These are phyloP conservation scores for Eulithis prunata DNA, from an alignment of 2,888 invertebrate genomes.

Conservation along the genomic window DNA sequence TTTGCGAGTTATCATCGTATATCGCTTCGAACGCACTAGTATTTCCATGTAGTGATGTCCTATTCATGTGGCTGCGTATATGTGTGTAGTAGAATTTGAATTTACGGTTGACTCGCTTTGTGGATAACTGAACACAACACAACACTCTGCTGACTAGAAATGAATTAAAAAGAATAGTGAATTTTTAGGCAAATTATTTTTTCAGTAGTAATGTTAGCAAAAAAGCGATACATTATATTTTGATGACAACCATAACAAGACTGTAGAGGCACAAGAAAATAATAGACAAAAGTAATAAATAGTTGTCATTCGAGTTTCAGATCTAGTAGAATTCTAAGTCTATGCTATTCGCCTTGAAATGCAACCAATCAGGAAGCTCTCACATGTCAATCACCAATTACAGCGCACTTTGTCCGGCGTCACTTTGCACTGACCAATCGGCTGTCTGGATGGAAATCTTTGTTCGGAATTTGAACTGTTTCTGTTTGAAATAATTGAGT, in stretches of 20 bases:
- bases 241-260: too few species aligned
- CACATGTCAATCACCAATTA: constrained; percentile 82
- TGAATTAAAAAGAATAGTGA: too few species aligned
- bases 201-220: too few species aligned
- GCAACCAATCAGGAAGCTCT: constrained; percentile 73
- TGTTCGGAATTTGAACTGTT: constrained; percentile 61
- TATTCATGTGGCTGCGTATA: constrained; percentile 14
- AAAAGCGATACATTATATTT: too few species aligned
- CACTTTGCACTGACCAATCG: constrained; percentile 68
- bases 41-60: constrained; percentile 33
- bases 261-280: too few species aligned
- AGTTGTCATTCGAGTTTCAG: too few species aligned
- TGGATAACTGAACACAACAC: not conserved
- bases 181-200: too few species aligned
- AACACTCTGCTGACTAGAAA: not conserved
- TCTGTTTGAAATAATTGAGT: constrained; percentile 36
- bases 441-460: constrained; percentile 68
- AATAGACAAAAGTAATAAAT: too few species aligned
- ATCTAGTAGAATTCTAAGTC: constrained; percentile 52
- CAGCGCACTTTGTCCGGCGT: constrained; percentile 73
- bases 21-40: constrained; percentile 4
- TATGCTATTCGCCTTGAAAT: constrained; percentile 47
- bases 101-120: constrained; percentile 1
- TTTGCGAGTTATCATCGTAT: constrained; percentile 20
- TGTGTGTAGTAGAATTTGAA: not conserved